Conservation (phyloP, 2,797 vertebrate genomes). For the Leptodactylus fallax region DNA sequence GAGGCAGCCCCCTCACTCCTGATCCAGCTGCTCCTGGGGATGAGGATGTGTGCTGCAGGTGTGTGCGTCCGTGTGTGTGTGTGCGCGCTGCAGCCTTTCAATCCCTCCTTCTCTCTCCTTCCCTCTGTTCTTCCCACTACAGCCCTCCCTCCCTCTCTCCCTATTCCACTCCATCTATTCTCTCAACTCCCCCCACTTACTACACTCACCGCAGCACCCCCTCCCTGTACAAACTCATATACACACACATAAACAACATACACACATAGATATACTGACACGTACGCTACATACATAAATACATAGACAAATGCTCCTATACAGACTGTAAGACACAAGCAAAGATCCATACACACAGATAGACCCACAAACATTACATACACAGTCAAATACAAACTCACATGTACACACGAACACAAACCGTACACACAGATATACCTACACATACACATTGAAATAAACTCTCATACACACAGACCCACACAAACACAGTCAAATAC, state of each 20-base stretch:
- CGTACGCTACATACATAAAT: background rate
- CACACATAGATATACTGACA: background rate
- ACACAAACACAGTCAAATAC: background rate
- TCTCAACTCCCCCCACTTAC: conserved; percentile 47
- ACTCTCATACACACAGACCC: no score
- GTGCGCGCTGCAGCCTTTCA: conserved; percentile 36
- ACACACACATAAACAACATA: background rate
- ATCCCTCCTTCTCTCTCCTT: conserved; percentile 50
- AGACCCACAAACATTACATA: no score
- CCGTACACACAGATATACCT: no score
- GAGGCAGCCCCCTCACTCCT: background rate
- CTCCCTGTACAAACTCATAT: background rate
- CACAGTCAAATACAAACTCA: background rate
- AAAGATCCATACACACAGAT: background rate
- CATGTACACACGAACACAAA: no score
- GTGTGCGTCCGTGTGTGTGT: conserved; percentile 40
- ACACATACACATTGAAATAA: background rate
- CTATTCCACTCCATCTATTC: conserved; percentile 36
- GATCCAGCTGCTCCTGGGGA: conserved; percentile 23
- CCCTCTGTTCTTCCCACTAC: conserved; percentile 55
- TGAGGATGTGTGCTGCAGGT: conserved; percentile 57
- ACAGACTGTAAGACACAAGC: no score
- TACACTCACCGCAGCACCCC: conserved; percentile 42
- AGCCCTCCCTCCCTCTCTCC: conserved; percentile 48
- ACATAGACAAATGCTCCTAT: background rate